Evolutionary conservation across 2,113 vertebrate genomes (phyloP), one percentile per base, ranked within the genome.

Genomic region (Xenus cinereus): DNA sequence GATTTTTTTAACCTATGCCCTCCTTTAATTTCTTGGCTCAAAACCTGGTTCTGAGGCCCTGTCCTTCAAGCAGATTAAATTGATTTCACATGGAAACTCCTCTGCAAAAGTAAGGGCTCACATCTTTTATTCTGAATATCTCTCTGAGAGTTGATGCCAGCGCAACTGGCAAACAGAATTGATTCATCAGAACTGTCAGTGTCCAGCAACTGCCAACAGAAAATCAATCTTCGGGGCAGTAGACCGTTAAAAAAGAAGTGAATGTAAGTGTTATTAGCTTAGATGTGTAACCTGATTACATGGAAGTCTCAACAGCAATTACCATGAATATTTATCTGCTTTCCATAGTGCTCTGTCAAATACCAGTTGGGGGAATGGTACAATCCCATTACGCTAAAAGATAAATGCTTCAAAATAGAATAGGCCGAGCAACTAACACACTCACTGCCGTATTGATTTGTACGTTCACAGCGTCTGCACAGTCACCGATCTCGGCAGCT

Each of bases 211-310:
- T 64, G 73, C 79, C 94, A 90, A 84, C 45, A 89, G 88, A 48
- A 95, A 91, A 97, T 94, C 77, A 75, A 96, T 95, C 86, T 90
- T 78, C 60, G 75, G 69, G 39, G 95, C 92, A 91, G 66, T 26
- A 81, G 71, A 79, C 87, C 30, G 0, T 89, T 89, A 89, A 41
- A 73, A 95, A 89, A 77, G 53, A 78, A 21, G 53, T 50, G 48
- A 81, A 60, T 50, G 13, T 87, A 76, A 91, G 51, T 72, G 83
- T 86, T 88, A 76, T 63, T 85, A 94, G 86, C 90, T 91, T 89
- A 71, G 84, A 86, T 82, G 39, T 88, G 57, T 86, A 95, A 78
- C 86, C 35, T 79, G 83, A 92, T 93, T 89, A 41, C 33, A 81
- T 53, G 68, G 79, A 87, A 32, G 24, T 35, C 91, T 92, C 89